A percentile compares a stretch with the other conserved stretches of the same genome.
Evolutionary conservation across 1,140 invertebrate genomes (phyloP).

Genomic region (Drosophila melanica): DNA sequence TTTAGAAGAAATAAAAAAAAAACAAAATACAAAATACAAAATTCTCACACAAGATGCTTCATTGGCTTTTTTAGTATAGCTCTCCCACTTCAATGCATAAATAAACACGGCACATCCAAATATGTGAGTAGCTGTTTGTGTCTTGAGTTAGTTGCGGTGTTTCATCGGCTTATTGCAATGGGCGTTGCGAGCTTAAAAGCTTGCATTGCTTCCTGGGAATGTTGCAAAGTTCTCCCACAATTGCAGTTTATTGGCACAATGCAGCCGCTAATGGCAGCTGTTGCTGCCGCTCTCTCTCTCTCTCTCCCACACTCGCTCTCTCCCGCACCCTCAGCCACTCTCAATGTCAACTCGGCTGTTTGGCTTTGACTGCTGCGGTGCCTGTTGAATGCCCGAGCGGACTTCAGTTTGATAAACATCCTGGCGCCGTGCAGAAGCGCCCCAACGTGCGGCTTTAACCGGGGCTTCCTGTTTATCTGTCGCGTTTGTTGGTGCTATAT

Average conservation of each 20-base stretch:
- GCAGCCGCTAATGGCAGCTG: slow-evolving; percentile 26
- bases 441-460: slow-evolving; percentile 21
- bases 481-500: too few species aligned
- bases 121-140: not conserved
- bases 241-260: slow-evolving; percentile 19
- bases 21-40: not conserved
- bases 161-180: slow-evolving; percentile 21
- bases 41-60: slow-evolving; percentile 30
- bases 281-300: slow-evolving; percentile 4
- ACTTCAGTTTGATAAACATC: slow-evolving; percentile 77
- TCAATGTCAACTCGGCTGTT: slow-evolving; percentile 9
- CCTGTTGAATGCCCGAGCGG: slow-evolving; percentile 69
- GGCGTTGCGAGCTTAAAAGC: slow-evolving; percentile 28
- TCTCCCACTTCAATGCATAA: slow-evolving; percentile 14
- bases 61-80: slow-evolving; percentile 16
- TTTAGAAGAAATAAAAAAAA: slow-evolving; percentile 25
- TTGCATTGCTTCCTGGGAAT: slow-evolving; percentile 38
- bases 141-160: not conserved
- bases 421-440: slow-evolving; percentile 73
- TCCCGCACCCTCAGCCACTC: not conserved
- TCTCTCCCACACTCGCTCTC: slow-evolving; percentile 3
- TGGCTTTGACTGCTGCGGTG: slow-evolving; percentile 23
- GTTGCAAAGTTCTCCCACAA: slow-evolving; percentile 6
- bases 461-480: slow-evolving; percentile 11
- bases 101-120: slow-evolving; percentile 5